Evolutionary conservation across 2,888 invertebrate species (phyloP).

Genomic region (Trissoscelio sp.): DNA sequence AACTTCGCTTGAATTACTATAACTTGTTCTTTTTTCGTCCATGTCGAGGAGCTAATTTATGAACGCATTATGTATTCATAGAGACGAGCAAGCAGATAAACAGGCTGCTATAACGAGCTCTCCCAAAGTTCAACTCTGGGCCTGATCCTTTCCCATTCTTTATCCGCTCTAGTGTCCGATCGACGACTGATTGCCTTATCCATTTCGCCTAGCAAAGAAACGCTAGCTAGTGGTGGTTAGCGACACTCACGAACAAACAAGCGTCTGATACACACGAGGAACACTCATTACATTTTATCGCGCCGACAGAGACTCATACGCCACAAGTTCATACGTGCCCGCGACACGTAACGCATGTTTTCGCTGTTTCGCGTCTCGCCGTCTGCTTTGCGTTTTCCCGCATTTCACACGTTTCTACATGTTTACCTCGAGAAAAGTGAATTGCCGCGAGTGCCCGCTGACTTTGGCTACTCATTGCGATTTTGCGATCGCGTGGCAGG

Average conservation of each 20-base stretch:
- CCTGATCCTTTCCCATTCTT: constrained; percentile 62
- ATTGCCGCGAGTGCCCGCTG: constrained; percentile 61
- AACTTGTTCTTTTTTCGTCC: constrained; percentile 2
- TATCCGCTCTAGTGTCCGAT: constrained; percentile 55
- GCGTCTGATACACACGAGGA: constrained; percentile 57
- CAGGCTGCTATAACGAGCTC: constrained; percentile 34
- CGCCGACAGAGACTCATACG: constrained; percentile 61
- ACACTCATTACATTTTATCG: constrained; percentile 67
- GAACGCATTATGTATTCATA: constrained; percentile 36
- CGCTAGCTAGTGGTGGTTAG: constrained; percentile 58
- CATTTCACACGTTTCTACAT: constrained; percentile 56
- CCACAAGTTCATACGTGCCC: constrained; percentile 57
- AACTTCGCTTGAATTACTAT: constrained; percentile 10
- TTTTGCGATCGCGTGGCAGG: constrained; percentile 68
- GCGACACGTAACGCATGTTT: constrained; percentile 67
- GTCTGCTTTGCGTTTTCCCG: constrained; percentile 24
- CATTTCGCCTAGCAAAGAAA: constrained; percentile 63
- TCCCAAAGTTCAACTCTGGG: constrained; percentile 50
- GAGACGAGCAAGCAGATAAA: constrained; percentile 36
- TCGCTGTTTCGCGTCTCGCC: constrained; percentile 36
- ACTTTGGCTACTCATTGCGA: constrained; percentile 66
- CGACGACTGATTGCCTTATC: constrained; percentile 64
- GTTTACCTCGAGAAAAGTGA: constrained; percentile 63
- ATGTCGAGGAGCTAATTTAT: constrained; percentile 22
- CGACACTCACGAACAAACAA: constrained; percentile 65